Conservation (phyloP, 2,888 invertebrate genomes). For the Mythimna vitellina region DNA sequence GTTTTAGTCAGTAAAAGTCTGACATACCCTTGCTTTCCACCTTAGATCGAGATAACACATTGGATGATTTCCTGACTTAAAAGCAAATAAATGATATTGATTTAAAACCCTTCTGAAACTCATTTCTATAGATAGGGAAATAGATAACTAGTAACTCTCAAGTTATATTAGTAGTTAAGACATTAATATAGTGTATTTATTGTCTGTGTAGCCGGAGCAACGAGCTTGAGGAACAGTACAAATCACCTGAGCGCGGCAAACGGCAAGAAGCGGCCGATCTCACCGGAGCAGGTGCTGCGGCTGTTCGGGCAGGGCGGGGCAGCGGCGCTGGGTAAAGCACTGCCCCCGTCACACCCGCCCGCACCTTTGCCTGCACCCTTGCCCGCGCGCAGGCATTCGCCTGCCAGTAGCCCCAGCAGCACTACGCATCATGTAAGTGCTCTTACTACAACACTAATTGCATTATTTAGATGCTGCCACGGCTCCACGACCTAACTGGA, state of each 20-base stretch:
- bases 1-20: too few relatives aligned
- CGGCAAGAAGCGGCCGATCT: conserved; percentile 94
- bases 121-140: neutral
- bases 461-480: conserved; percentile 38
- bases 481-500: conserved; percentile 12
- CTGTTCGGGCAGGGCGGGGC: conserved; percentile 91
- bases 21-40: too few relatives aligned
- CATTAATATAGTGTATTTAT: neutral
- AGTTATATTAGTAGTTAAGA: neutral
- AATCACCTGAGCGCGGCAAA: conserved; percentile 90
- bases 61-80: too few relatives aligned
- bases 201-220: conserved; percentile 75
- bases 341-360: conserved; percentile 86
- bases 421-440: conserved; percentile 93
- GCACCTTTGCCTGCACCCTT: conserved; percentile 88
- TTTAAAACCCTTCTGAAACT: neutral
- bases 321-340: conserved; percentile 86
- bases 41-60: too few relatives aligned
- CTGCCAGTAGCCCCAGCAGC: conserved; percentile 94
- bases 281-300: conserved; percentile 95
- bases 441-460: conserved; percentile 41
- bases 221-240: conserved; percentile 85
- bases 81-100: neutral
- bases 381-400: conserved; percentile 91
- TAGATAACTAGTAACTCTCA: neutral